A percentile compares a stretch with the other conserved stretches of the same genome.
Conservation (phyloP, 2,113 vertebrate species). For the Psittacula cyanocephala region DNA sequence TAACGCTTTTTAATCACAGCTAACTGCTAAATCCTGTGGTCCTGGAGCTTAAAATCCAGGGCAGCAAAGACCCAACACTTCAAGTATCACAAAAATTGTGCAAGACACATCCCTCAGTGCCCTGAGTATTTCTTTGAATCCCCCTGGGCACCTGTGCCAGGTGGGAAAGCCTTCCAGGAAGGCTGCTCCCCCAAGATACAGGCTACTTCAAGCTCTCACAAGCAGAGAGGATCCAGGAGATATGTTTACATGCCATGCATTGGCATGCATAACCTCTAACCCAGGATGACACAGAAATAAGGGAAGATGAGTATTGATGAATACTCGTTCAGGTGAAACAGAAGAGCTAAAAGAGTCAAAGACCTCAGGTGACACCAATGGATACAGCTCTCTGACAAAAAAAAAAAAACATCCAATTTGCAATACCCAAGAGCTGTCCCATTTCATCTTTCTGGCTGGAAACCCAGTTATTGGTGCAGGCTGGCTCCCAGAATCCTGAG, state of each 20-base stretch:
- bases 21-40: not conserved
- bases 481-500: not conserved
- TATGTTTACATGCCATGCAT: not conserved
- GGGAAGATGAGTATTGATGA: not conserved
- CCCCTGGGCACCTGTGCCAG: not conserved
- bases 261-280: not conserved
- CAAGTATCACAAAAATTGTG: not conserved
- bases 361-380: not conserved
- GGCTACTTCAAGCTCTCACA: not conserved
- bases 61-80: not conserved
- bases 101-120: not conserved
- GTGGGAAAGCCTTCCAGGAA: not conserved
- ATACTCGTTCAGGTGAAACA: not conserved
- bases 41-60: not conserved
- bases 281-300: not conserved
- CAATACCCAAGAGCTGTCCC: not conserved
- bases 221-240: not conserved
- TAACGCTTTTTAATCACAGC: not conserved
- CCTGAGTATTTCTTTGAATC: not conserved
- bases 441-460: not conserved
- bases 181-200: not conserved
- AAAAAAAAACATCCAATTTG: not conserved
- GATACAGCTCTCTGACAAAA: not conserved
- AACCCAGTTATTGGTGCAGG: not conserved
- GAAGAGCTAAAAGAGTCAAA: not conserved